A percentile compares a stretch with the other conserved stretches of the same genome.
phyloP scores from a whole-genome alignment of 2,797 vertebrate species.

The Rhyacichthys aspro region DNA sequence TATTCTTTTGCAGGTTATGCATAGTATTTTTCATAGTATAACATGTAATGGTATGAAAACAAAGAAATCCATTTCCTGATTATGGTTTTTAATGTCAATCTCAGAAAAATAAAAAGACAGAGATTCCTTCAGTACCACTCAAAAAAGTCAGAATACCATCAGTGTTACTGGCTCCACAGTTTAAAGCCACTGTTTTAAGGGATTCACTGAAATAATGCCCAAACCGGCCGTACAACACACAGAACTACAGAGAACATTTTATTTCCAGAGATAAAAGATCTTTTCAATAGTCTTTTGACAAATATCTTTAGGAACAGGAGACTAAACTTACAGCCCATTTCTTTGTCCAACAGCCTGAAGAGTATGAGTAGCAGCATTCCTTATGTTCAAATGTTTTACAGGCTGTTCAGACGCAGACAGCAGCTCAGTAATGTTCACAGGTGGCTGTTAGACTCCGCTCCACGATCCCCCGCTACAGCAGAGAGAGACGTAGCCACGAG shows the following conservation, averaged over 20 bases:
- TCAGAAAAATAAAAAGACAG: no score
- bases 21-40: no score
- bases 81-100: no score
- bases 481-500: slow-evolving; percentile 31
- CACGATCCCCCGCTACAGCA: slow-evolving; percentile 19
- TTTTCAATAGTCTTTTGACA: slow-evolving; percentile 2
- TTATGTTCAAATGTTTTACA: slow-evolving; percentile 13
- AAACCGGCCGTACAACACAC: no score
- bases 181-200: no score
- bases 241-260: not conserved
- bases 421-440: slow-evolving; percentile 9
- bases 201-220: no score
- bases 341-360: not conserved
- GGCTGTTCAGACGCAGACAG: slow-evolving; percentile 9
- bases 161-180: no score
- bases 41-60: no score
- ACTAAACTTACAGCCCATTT: slow-evolving; percentile 2
- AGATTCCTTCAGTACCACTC: no score
- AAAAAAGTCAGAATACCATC: no score
- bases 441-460: slow-evolving; percentile 17
- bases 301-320: not conserved
- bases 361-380: not conserved
- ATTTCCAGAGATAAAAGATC: not conserved
- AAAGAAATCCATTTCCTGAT: no score
- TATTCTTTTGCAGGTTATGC: no score